These are phyloP conservation scores for Cephus pulcher DNA, from an alignment of 2,888 invertebrate species.

Conservation along the genomic window DNA sequence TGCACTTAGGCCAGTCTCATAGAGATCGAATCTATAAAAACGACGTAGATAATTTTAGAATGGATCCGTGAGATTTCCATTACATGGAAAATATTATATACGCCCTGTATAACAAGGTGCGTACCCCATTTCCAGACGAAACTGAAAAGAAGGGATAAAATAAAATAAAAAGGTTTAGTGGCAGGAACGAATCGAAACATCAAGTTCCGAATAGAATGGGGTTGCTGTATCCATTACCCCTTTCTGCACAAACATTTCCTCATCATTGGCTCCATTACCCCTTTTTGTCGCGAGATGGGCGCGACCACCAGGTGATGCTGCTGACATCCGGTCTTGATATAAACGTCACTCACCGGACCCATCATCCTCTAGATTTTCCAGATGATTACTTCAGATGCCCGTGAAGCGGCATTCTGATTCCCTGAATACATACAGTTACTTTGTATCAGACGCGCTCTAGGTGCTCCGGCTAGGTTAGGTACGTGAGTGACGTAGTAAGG, in stretches of 20 bases:
- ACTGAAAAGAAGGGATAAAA: neutral
- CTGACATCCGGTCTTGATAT: conserved; percentile 13
- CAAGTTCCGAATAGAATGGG: neutral
- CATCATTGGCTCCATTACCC: conserved; percentile 28
- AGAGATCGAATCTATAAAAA: neutral
- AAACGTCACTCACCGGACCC: conserved; percentile 1
- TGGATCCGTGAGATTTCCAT: neutral
- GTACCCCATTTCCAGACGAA: neutral
- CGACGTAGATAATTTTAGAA: neutral
- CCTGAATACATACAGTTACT: neutral
- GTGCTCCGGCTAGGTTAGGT: neutral
- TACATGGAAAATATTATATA: neutral
- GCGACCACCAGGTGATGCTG: conserved; percentile 48
- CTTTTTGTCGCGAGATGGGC: conserved; percentile 40
- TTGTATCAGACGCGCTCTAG: neutral
- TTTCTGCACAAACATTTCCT: neutral
- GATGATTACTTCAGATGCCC: neutral
- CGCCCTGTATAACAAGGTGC: neutral
- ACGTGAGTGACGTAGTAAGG: neutral
- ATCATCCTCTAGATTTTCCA: neutral
- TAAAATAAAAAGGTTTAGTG: neutral
- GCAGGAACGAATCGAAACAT: neutral
- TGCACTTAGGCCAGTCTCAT: neutral
- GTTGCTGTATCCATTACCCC: neutral
- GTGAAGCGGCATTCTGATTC: neutral